Conservation (phyloP, 1,140 invertebrate genomes). For the Trichoplusia ni region DNA sequence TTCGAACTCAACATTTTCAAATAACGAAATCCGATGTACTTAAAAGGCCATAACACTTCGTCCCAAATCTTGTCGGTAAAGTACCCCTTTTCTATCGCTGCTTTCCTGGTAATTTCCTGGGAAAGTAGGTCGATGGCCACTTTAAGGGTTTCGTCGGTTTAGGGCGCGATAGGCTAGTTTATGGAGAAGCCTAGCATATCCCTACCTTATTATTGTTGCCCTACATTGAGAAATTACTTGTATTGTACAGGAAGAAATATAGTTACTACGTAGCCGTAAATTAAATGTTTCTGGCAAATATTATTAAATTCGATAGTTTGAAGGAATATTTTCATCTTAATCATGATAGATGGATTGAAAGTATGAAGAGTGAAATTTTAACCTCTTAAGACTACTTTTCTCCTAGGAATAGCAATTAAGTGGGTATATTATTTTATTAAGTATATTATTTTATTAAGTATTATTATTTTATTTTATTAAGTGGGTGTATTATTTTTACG, state of each 20-base stretch:
- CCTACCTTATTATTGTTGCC: not conserved
- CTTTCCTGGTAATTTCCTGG: slow-evolving; percentile 1
- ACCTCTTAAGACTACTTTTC: no score
- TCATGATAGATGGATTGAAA: no score
- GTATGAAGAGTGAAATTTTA: no score
- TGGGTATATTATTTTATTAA: no score
- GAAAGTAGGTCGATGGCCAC: slow-evolving; percentile 18
- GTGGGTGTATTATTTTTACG: no score
- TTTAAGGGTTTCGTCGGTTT: slow-evolving; percentile 1
- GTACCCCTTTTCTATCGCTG: slow-evolving; percentile 13
- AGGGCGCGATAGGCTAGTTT: slow-evolving; percentile 8
- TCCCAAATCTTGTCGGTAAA: slow-evolving; percentile 22
- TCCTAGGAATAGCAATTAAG: no score
- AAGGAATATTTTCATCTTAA: no score
- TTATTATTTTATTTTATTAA: no score
- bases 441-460: no score
- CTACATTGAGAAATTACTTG: not conserved
- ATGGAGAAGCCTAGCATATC: not conserved
- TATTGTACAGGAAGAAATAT: not conserved
- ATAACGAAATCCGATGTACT: not conserved
- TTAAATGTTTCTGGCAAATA: no score
- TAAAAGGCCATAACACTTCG: slow-evolving; percentile 23
- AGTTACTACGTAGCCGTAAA: no score
- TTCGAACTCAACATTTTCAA: not conserved
- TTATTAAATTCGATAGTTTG: no score